A percentile compares a stretch with the other conserved stretches of the same genome.
phyloP scores from a whole-genome alignment of 2,888 invertebrate genomes.

The Brachyptera risi region DNA sequence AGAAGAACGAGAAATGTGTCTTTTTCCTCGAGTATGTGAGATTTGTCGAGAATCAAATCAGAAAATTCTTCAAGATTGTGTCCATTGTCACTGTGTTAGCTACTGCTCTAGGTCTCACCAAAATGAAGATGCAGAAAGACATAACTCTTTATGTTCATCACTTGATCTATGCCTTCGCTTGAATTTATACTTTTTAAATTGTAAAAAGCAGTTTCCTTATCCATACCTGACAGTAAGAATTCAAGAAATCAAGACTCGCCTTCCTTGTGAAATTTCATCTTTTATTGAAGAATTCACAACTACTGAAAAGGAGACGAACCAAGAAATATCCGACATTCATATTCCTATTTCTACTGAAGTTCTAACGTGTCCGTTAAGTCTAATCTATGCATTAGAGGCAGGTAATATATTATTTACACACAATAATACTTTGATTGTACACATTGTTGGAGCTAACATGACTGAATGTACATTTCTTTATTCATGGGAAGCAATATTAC shows the following conservation, averaged over 20 bases:
- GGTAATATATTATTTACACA: background rate
- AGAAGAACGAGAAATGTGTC: constrained; percentile 39
- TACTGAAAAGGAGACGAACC: background rate
- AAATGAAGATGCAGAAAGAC: constrained; percentile 27
- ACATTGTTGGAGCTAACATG: constrained; percentile 40
- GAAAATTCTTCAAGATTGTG: constrained; percentile 30
- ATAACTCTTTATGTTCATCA: constrained; percentile 34
- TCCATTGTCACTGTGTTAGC: constrained; percentile 27
- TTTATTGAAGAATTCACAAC: constrained; percentile 21
- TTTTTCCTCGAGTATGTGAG: constrained; percentile 40
- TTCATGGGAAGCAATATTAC: constrained; percentile 42
- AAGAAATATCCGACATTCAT: constrained; percentile 26
- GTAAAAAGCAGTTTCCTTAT: constrained; percentile 34
- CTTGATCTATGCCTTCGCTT: constrained; percentile 38
- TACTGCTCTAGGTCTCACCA: constrained; percentile 31
- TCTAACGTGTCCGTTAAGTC: constrained; percentile 40
- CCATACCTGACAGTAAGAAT: constrained; percentile 33
- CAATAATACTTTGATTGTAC: constrained; percentile 33
- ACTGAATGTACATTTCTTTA: constrained; percentile 39
- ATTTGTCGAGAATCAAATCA: constrained; percentile 34
- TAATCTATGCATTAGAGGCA: constrained; percentile 38
- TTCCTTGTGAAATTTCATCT: constrained; percentile 18
- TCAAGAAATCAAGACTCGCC: background rate
- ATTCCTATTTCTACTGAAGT: constrained; percentile 37
- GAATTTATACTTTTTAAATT: constrained; percentile 35